Percentiles rank a stretch among this genome's conserved stretches.
phyloP scores from a whole-genome alignment of 2,888 invertebrate species.

The Agriotes lineatus region DNA sequence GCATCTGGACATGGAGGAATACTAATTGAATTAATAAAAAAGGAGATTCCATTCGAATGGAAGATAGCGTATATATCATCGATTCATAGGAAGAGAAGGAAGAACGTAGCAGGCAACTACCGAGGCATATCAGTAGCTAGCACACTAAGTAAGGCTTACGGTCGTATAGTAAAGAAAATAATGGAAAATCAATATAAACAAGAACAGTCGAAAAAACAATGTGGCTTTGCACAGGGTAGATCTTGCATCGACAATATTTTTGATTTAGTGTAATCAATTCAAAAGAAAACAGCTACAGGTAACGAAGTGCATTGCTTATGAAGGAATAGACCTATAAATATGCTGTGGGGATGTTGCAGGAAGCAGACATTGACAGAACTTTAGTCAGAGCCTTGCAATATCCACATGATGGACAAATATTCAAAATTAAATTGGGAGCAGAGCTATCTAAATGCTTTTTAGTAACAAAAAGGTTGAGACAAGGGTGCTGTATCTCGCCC shows the following conservation, averaged over 20 bases:
- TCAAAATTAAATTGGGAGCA: not conserved
- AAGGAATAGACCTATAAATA: not conserved
- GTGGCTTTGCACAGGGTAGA: too few species aligned
- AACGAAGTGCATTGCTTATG: not conserved
- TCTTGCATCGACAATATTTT: not conserved
- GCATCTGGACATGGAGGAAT: too few species aligned
- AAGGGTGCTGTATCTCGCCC: too few species aligned
- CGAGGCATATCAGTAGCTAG: not conserved
- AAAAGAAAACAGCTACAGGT: not conserved
- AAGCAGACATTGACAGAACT: not conserved
- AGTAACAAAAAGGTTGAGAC: not conserved
- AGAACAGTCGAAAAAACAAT: too few species aligned
- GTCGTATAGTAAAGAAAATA: not conserved
- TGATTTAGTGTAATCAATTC: not conserved
- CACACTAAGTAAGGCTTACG: not conserved
- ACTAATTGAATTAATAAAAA: not conserved
- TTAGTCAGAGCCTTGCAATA: not conserved
- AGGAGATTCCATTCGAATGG: not conserved
- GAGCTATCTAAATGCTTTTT: not conserved
- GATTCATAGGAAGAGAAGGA: too few species aligned
- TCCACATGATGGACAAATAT: not conserved
- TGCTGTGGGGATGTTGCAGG: not conserved
- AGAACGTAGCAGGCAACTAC: too few species aligned
- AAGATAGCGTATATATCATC: not conserved
- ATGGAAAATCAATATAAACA: too few species aligned